A percentile compares a stretch with the other conserved stretches of the same genome.
These are phyloP conservation scores for Xenopus borealis DNA, from an alignment of 2,113 vertebrate species.

Conservation along the genomic window DNA sequence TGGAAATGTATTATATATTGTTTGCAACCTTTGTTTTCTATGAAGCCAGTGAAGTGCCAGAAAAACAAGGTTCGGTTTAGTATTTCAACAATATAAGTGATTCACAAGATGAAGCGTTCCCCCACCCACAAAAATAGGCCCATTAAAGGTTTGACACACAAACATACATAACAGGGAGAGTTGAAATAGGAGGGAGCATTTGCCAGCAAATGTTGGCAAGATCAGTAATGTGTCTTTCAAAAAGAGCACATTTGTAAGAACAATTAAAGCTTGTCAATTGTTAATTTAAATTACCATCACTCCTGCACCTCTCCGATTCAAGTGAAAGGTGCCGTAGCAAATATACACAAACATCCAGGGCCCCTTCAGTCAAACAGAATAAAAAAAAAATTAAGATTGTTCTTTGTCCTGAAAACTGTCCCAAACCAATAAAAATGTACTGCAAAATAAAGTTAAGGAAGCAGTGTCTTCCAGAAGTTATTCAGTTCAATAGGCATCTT, in stretches of 20 bases:
- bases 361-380: conserved; percentile 62
- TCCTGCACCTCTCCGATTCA: conserved; percentile 53
- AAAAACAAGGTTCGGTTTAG: neutral
- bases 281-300: conserved; percentile 58
- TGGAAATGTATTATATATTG: no score
- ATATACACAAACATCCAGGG: conserved; percentile 55
- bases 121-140: neutral
- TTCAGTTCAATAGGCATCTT: conserved; percentile 74
- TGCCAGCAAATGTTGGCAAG: conserved; percentile 48
- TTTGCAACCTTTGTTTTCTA: no score
- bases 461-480: conserved; percentile 84
- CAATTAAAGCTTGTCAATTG: conserved; percentile 79
- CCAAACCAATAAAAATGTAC: conserved; percentile 61
- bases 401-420: conserved; percentile 33
- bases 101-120: conserved; percentile 1
- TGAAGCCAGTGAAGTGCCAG: neutral
- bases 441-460: conserved; percentile 95
- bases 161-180: conserved; percentile 18
- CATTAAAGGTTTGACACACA: conserved; percentile 25
- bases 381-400: conserved; percentile 59
- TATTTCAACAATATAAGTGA: neutral
- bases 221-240: conserved; percentile 60
- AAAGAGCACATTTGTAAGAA: conserved; percentile 65
- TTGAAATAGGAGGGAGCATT: neutral
- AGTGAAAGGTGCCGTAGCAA: conserved; percentile 64